These are phyloP conservation scores for Catonia carolina DNA, from an alignment of 2,888 invertebrate species.

Conservation along the genomic window DNA sequence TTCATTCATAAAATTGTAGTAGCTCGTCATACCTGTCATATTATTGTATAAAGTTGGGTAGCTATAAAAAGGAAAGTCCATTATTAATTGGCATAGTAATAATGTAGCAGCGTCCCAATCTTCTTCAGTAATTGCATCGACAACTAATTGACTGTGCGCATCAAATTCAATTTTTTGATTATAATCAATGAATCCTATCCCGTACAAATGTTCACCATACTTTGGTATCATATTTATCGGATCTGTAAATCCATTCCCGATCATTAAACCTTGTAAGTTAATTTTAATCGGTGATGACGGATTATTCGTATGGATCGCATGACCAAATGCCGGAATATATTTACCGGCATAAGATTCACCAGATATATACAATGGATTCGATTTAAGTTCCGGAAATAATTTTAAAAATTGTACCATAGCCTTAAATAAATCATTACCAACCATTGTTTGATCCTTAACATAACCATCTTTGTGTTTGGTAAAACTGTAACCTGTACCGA, in stretches of 20 bases:
- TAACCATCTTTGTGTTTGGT: slow-evolving; percentile 70
- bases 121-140: slow-evolving; percentile 54
- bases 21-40: slow-evolving; percentile 66
- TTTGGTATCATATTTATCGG: slow-evolving; percentile 63
- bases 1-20: slow-evolving; percentile 61
- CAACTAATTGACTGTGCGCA: slow-evolving; percentile 48
- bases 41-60: slow-evolving; percentile 59
- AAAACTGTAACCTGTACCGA: slow-evolving; percentile 88
- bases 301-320: slow-evolving; percentile 58
- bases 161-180: slow-evolving; percentile 57
- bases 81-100: slow-evolving; percentile 62
- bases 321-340: slow-evolving; percentile 68
- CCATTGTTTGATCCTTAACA: slow-evolving; percentile 68
- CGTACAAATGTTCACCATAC: slow-evolving; percentile 74
- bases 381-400: slow-evolving; percentile 67
- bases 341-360: slow-evolving; percentile 88
- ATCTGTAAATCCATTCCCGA: slow-evolving; percentile 76
- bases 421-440: slow-evolving; percentile 71
- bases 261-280: slow-evolving; percentile 64
- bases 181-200: slow-evolving; percentile 51
- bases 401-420: slow-evolving; percentile 75
- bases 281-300: slow-evolving; percentile 54
- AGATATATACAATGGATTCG: slow-evolving; percentile 74
- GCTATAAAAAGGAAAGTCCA: slow-evolving; percentile 39
- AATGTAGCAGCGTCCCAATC: slow-evolving; percentile 65